A percentile compares a stretch with the other conserved stretches of the same genome.
phyloP scores from a whole-genome alignment of 1,140 invertebrate genomes.

The Pseudobourletiella spinata region DNA sequence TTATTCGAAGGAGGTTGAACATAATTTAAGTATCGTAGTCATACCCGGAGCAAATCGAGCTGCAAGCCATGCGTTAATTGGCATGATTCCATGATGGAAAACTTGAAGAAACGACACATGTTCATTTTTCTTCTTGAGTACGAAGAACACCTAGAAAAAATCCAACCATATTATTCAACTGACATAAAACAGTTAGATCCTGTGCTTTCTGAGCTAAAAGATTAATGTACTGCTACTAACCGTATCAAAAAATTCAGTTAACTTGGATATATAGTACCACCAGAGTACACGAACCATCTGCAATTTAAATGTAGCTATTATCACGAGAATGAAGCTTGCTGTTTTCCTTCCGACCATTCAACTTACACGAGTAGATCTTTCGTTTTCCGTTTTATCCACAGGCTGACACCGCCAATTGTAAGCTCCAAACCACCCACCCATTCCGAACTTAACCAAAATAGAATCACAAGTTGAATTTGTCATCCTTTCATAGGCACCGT shows the following conservation, averaged over 20 bases:
- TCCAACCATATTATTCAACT: too few species aligned
- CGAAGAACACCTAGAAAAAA: conserved; percentile 79
- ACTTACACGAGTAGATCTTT: conserved; percentile 63
- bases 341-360: too few species aligned
- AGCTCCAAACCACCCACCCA: conserved; percentile 48
- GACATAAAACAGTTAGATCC: too few species aligned
- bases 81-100: conserved; percentile 92
- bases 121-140: conserved; percentile 81
- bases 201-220: too few species aligned
- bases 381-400: conserved; percentile 68
- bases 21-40: too few species aligned
- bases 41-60: conserved; percentile 85
- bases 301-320: too few species aligned
- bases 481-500: not conserved
- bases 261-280: conserved; percentile 95
- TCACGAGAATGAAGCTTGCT: too few species aligned
- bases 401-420: conserved; percentile 83
- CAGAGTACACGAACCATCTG: conserved; percentile 87
- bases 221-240: too few species aligned
- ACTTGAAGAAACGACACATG: conserved; percentile 91
- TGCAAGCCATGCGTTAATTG: conserved; percentile 91
- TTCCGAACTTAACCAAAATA: conserved; percentile 53
- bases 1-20: too few species aligned
- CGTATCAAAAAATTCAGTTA: conserved; percentile 91
- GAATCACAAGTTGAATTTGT: not conserved